Conservation (phyloP, 2,888 invertebrate genomes). For the Athalia circularis region DNA sequence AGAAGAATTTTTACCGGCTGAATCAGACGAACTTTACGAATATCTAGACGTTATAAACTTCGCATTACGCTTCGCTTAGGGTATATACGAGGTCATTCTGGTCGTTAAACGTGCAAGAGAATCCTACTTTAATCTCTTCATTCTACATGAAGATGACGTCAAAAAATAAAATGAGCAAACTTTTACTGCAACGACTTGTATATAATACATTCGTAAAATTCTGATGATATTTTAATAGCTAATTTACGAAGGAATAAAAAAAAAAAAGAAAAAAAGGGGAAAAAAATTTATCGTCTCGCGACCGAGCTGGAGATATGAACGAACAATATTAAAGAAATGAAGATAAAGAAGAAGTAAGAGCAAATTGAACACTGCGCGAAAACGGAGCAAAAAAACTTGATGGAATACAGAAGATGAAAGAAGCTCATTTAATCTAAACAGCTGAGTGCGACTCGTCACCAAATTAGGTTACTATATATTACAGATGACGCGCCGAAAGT, state of each 20-base stretch:
- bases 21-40: slow-evolving; percentile 16
- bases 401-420: not conserved
- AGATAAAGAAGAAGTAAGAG: not conserved
- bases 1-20: slow-evolving; percentile 55
- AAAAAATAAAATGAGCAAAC: too few relatives aligned
- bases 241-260: not conserved
- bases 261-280: slow-evolving; percentile 5
- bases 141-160: too few relatives aligned
- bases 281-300: not conserved
- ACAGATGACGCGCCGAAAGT: not conserved
- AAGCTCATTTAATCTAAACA: slow-evolving; percentile 5
- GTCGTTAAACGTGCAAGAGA: not conserved
- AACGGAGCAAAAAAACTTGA: not conserved
- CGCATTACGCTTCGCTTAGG: slow-evolving; percentile 41
- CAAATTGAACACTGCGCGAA: not conserved
- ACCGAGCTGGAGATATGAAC: too few relatives aligned
- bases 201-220: not conserved
- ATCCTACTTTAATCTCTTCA: too few relatives aligned
- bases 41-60: slow-evolving; percentile 56
- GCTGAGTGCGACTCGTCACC: slow-evolving; percentile 3
- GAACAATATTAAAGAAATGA: too few relatives aligned
- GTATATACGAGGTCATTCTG: slow-evolving; percentile 5
- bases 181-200: not conserved
- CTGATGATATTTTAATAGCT: not conserved
- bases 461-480: too few relatives aligned